Evolutionary conservation across 2,888 invertebrate species (phyloP), one percentile per base, ranked within the genome.

Genomic region (Mycalesis mineus): DNA sequence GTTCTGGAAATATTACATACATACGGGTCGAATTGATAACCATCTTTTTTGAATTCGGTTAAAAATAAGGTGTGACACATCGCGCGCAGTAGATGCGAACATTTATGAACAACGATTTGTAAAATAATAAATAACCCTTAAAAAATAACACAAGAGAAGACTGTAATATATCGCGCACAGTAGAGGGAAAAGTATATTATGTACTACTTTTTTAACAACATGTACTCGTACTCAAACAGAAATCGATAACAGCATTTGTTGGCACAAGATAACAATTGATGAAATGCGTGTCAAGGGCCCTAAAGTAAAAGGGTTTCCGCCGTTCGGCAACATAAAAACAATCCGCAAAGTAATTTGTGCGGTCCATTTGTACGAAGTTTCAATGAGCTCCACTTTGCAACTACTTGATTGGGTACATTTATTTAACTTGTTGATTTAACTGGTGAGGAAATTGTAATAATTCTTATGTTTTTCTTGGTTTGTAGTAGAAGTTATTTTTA

Each of bases 361-460:
- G 49, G 49, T 37, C 39, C 49, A 49, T 49, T 49, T 49, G 49
- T 49, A 39, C 39, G 49, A 39, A 49, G 37, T 49, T 49, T 39
- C 37, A 49, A 49, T 49, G 49, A 49, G 49, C 49, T 49, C 49
- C 49, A 37, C 28, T 49, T 49, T 14, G 49, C 22, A 37, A 28
- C 49, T 49, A 39, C 49, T 39, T 49, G 49, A 39, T 39, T 49
- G 49, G 49, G 37, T 39, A 39, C 28, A 39, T 39, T 37, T 49
- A 48, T 36, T 17, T 1, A 28, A 39, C 49, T 49, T 49, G 49
- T 49, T 39, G 49, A 49, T 39, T 33, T 47, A 47, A 47, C 47
- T 11, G 31, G 4, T 45, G 14, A 39, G 39, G n/a, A 5, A 3
- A 14, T 39, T 39, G 11, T 36, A 36, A 36, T 11, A 4, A 33